phyloP scores from a whole-genome alignment of 2,113 vertebrate genomes.

The Pluvianellus socialis region DNA sequence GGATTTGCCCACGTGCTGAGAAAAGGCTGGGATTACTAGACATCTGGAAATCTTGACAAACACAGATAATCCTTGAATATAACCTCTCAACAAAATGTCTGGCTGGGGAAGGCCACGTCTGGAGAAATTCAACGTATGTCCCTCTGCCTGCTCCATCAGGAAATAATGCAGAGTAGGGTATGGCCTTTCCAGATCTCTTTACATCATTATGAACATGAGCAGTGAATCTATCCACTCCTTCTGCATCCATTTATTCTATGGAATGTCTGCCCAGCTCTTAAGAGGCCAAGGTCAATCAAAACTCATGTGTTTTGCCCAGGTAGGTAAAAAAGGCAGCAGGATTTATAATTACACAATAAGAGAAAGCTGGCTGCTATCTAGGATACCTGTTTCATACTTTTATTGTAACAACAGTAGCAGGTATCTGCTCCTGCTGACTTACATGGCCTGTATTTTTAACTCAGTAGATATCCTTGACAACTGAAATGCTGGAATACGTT shows the following conservation, averaged over 20 bases:
- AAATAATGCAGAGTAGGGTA: background rate
- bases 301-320: background rate
- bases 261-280: background rate
- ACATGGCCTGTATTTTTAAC: background rate
- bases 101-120: background rate
- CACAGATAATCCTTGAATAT: background rate
- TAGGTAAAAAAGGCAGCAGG: background rate
- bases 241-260: background rate
- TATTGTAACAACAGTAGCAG: background rate
- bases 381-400: background rate
- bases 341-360: background rate
- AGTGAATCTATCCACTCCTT: background rate
- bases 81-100: background rate
- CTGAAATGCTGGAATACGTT: background rate
- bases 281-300: background rate
- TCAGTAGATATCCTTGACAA: background rate
- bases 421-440: background rate
- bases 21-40: background rate
- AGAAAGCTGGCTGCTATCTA: background rate
- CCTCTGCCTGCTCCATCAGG: background rate
- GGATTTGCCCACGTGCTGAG: background rate
- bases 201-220: background rate
- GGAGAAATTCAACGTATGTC: background rate
- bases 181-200: background rate
- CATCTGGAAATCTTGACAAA: background rate